Evolutionary conservation across 2,888 invertebrate genomes (phyloP), one percentile per base, ranked within the genome.

Genomic region (Melanostoma mellinum): DNA sequence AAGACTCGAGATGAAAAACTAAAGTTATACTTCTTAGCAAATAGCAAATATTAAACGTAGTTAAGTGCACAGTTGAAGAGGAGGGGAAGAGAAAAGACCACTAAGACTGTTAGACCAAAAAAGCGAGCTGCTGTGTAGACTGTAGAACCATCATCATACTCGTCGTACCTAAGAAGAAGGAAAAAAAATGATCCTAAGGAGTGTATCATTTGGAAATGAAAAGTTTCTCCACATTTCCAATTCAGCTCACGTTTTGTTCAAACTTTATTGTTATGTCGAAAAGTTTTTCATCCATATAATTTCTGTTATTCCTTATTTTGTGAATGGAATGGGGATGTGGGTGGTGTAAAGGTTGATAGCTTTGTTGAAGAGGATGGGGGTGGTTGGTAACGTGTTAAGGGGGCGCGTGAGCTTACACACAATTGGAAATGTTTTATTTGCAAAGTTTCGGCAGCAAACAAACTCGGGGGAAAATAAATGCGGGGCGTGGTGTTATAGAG

Each of bases 221-320:
- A 85, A 85, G 71, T 85, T 80, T 85, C 9, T 63, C 75, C 67
- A 68, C 76, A 85, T 85, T 80, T 80, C 72, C 80, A 80, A 85
- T 85, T 85, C 80, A 42, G 68, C 85, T 85, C 85, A 85, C 85
- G 85, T 85, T 85, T 85, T 85, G 85, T 76, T 75, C 75, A 80
- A 85, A 85, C 85, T 85, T 85, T 85, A 80, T 80, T 85, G 80
- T 85, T 80, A 80, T 85, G 85, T 85, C 80, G 75, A 76, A 85
- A 85, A 85, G 71, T 85, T 85, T 84, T 85, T 80, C 80, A 85
- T 85, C 85, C 85, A 76, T 76, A 80, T 85, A 85, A 84, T 84
- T 84, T 84, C 84, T 78, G 84, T 84, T 79, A 84, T 84, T 84
- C 71, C 53, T 84, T 84, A 84, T 84, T 75, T 74, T 63, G 38